phyloP scores from a whole-genome alignment of 2,113 vertebrate genomes.

The Pagrus major region DNA sequence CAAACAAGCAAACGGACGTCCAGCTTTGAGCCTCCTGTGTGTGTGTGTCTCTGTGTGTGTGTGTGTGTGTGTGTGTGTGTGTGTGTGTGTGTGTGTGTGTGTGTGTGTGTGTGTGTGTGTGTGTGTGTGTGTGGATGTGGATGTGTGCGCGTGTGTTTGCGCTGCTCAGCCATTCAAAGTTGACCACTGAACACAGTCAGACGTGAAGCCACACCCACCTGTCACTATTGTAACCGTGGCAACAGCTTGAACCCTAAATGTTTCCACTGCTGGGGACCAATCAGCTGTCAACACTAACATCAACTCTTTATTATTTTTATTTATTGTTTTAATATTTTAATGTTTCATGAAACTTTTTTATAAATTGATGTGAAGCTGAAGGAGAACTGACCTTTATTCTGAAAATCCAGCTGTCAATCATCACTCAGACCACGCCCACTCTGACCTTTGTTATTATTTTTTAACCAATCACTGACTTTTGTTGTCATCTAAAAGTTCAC shows the following conservation, averaged over 20 bases:
- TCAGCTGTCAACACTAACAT: constrained; percentile 34
- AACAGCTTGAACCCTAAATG: constrained; percentile 16
- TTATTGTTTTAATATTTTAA: constrained; percentile 47
- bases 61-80: too few relatives aligned
- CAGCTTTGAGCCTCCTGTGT: too few relatives aligned
- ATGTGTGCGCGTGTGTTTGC: too few relatives aligned
- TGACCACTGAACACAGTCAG: neutral
- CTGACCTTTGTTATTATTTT: neutral
- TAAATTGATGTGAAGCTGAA: neutral
- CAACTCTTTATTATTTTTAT: constrained; percentile 19
- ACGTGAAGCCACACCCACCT: neutral
- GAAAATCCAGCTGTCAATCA: constrained; percentile 10
- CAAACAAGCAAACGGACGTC: too few relatives aligned
- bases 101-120: too few relatives aligned
- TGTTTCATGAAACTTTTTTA: neutral
- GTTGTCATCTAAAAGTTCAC: neutral
- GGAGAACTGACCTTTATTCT: neutral
- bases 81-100: too few relatives aligned
- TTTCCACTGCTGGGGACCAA: constrained; percentile 3
- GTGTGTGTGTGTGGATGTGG: too few relatives aligned
- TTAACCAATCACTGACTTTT: constrained; percentile 20
- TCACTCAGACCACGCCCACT: constrained; percentile 35
- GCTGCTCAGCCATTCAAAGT: too few relatives aligned
- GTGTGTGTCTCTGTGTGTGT: too few relatives aligned
- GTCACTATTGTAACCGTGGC: constrained; percentile 26